Conservation (phyloP, 2,797 vertebrate species). For the Gambelia wislizenii region DNA sequence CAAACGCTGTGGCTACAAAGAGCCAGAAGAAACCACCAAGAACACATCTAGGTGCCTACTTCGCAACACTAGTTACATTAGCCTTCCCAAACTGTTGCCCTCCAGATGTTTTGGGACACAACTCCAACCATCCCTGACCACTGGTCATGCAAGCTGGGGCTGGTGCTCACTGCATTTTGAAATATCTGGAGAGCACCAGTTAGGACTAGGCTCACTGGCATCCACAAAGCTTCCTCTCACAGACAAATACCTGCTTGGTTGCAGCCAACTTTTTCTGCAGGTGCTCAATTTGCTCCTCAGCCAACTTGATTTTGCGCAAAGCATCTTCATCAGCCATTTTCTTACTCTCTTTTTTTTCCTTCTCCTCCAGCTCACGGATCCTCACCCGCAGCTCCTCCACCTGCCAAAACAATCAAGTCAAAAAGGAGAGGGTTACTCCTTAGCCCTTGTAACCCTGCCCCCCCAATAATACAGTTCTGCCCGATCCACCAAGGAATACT, state of each 20-base stretch:
- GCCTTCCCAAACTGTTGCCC: neutral
- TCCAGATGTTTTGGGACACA: neutral
- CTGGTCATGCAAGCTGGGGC: neutral
- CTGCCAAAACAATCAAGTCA: constrained; percentile 64
- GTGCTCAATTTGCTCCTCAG: constrained; percentile 93
- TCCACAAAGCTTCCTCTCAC: no score
- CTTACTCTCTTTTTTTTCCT: constrained; percentile 92
- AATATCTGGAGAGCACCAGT: no score
- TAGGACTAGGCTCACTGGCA: neutral
- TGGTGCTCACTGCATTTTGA: no score
- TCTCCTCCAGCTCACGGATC: constrained; percentile 90
- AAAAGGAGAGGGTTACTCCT: neutral
- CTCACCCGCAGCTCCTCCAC: constrained; percentile 89
- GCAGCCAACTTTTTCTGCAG: constrained; percentile 92
- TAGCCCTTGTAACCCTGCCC: neutral
- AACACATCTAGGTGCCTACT: neutral
- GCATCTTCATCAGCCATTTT: constrained; percentile 94
- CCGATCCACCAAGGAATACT: neutral
- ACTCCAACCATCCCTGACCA: neutral
- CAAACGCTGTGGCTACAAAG: no score
- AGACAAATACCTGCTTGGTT: constrained; percentile 87
- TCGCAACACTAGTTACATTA: no score
- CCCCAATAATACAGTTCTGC: neutral
- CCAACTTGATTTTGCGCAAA: constrained; percentile 89
- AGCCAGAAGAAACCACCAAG: neutral